phyloP scores from a whole-genome alignment of 2,797 vertebrate genomes.

The Rhinatrema bivittatum region DNA sequence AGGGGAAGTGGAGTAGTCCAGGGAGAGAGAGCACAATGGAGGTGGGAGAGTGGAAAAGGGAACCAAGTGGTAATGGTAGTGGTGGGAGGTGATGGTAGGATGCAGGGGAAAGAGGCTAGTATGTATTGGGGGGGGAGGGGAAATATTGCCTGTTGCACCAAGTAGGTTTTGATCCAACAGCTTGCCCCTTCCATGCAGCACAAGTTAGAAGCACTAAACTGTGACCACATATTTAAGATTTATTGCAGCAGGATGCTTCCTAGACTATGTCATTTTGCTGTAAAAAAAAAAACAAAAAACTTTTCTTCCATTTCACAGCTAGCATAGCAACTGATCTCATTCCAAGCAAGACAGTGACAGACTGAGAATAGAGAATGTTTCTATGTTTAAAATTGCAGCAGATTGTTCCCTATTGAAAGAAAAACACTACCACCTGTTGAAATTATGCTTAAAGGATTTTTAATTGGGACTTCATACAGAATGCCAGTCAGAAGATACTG shows the following conservation, averaged over 20 bases:
- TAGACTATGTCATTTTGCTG: conserved; percentile 47
- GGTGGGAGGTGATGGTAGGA: no score
- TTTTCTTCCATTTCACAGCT: conserved; percentile 46
- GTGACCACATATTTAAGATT: conserved; percentile 37
- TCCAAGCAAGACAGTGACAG: conserved; percentile 30
- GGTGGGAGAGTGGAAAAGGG: no score
- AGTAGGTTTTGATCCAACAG: no score
- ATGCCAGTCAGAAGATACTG: conserved; percentile 24
- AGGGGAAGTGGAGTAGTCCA: no score
- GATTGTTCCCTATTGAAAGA: conserved; percentile 36
- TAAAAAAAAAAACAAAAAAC: no score
- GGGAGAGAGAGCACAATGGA: no score
- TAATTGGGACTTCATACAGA: conserved; percentile 13
- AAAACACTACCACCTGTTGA: conserved; percentile 23
- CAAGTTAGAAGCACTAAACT: no score
- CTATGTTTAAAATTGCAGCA: conserved; percentile 27
- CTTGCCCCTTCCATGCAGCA: no score
- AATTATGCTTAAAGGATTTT: conserved; percentile 13
- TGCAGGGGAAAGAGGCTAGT: no score
- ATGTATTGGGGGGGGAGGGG: no score
- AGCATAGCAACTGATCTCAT: conserved; percentile 48
- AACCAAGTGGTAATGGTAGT: no score
- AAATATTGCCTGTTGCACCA: no score
- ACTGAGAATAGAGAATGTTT: conserved; percentile 33
- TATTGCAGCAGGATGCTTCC: conserved; percentile 42